Evolutionary conservation across 2,113 vertebrate species (phyloP), one percentile per base, ranked within the genome.

Genomic region (Carassius carassius): DNA sequence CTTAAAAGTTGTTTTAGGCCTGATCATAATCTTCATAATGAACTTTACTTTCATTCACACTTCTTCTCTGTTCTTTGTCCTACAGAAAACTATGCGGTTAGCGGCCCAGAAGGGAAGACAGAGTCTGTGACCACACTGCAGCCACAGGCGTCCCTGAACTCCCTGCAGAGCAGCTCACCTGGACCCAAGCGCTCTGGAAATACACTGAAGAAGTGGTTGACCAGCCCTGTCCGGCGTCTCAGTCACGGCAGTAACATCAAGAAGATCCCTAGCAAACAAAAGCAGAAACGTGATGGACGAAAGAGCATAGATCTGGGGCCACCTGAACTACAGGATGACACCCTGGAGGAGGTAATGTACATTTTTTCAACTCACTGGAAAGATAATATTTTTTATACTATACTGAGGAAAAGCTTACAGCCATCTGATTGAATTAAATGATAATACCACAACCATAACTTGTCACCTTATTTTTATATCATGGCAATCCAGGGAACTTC

Each of bases 131-230:
- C 96, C 60, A 97, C 96, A 88, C 93, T 99, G 9, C 98, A 99
- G 88, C 92, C 97, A 0, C 98, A 99, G 91, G 85, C 96, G 0
- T 99, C 97, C 17, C 94, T 98, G 90, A 96, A 94, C 93, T 98
- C 98, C 60, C 95, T 99, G 91, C 97, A 97, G 86, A 93, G 92
- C 87, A 97, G 96, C 89, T 98, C 97, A 2, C 97, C 97, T 0
- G 97, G 97, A 9, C 96, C 97, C 86, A 99, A 99, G 86, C 97
- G 98, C 70, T 97, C 98, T 0, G 97, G 96, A n/a, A 99, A 99
- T 93, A 98, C 98, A 0, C 93, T 99, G 83, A 98, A 97, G 87
- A 99, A 99, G 72, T 99, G 98, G 98, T 87, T 99, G 84, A 98
- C 97, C 0, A 99, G 98, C 14, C 98, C 98, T 0, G 98, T 99